A percentile compares a stretch with the other conserved stretches of the same genome.
Evolutionary conservation across 2,797 vertebrate species (phyloP).

Genomic region (Molossus alvarezi): DNA sequence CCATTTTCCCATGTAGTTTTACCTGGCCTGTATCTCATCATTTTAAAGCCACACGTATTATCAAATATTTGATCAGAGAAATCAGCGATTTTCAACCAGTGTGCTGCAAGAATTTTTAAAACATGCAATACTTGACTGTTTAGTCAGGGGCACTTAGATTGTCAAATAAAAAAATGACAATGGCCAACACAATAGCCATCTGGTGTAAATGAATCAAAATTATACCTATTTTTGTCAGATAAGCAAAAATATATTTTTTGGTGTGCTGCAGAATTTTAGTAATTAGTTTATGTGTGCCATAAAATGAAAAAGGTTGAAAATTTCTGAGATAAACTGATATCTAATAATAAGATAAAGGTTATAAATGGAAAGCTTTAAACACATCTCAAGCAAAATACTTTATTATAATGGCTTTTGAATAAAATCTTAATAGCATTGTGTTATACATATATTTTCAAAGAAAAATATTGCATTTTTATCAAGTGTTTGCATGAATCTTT

Average conservation of each 20-base stretch:
- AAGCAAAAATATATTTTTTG: background rate
- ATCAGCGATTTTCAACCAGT: background rate
- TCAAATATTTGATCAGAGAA: conserved; percentile 23
- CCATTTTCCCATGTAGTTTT: conserved; percentile 36
- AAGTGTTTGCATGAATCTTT: conserved; percentile 44
- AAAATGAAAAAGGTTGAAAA: background rate
- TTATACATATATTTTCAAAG: background rate
- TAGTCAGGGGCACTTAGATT: background rate
- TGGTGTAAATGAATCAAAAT: background rate
- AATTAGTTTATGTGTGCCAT: too few relatives aligned
- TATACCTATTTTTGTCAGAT: background rate
- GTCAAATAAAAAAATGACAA: background rate
- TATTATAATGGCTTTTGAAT: conserved; percentile 24
- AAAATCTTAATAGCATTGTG: conserved; percentile 29
- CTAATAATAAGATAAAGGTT: conserved; percentile 46
- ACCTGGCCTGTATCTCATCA: background rate
- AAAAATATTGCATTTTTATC: conserved; percentile 21
- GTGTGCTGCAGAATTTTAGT: too few relatives aligned
- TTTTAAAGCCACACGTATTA: background rate
- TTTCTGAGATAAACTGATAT: background rate
- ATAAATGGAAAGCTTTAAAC: conserved; percentile 42
- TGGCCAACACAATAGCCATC: background rate
- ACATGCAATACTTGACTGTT: background rate
- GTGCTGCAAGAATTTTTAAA: background rate
- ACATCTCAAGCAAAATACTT: background rate